phyloP scores from a whole-genome alignment of 2,113 vertebrate species.

The Syngnathus typhle region DNA sequence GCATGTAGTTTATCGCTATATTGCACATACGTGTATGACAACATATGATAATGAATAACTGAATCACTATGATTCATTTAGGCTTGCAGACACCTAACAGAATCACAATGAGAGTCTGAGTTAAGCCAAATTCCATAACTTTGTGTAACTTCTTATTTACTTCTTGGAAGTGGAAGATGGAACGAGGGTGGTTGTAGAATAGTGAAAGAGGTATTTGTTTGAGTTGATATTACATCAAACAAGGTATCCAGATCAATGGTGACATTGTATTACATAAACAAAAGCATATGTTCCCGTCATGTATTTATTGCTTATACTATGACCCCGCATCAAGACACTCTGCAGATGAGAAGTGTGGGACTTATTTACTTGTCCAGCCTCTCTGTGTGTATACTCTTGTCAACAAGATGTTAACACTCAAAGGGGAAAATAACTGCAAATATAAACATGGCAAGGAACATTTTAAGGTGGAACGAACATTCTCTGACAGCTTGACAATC shows the following conservation, averaged over 20 bases:
- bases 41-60: background rate
- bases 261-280: background rate
- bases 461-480: conserved; percentile 64
- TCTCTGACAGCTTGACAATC: conserved; percentile 74
- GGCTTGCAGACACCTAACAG: background rate
- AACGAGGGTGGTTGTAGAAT: background rate
- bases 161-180: background rate
- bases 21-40: background rate
- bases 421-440: conserved; percentile 76
- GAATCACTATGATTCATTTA: background rate
- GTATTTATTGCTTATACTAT: background rate
- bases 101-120: background rate
- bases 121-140: background rate
- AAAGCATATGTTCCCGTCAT: background rate
- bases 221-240: background rate
- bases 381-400: conserved; percentile 58
- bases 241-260: background rate
- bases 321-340: conserved; percentile 24
- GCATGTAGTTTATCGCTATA: background rate
- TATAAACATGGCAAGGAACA: conserved; percentile 74
- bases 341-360: conserved; percentile 46
- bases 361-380: conserved; percentile 65
- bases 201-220: background rate
- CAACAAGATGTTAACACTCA: conserved; percentile 74
- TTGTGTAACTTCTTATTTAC: background rate